Base-by-base conservation (phyloP, 2,113 vertebrate species). In the Mellivora capensis region DNA sequence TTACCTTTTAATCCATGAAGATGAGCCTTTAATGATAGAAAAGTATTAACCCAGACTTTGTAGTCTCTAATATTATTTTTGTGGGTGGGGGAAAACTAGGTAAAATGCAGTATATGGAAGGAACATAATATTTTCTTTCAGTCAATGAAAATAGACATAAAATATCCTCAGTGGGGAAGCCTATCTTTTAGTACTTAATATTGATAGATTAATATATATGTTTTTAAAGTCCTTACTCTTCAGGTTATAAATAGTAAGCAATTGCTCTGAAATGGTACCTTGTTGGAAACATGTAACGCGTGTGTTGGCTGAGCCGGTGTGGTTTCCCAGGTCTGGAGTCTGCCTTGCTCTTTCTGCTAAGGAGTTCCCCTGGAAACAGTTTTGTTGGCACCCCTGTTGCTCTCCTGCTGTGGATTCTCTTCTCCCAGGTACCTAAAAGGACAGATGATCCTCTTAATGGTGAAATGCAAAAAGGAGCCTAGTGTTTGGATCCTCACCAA, bases 131-230 rank as follows among this genome's bases (percentile, higher is more conserved):
- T 85, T 96, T 89, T 96, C 87, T 91, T 93, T 95, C 96, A 97
- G 57, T 85, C 96, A 97, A 71, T 91, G 62, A 77, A 98, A 98
- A 98, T 67, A 52, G 91, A 81, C 83, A 72, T 93, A 98, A 81
- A 93, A 23, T 80, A 64, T 90, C 94, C 94, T 98, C 90, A 94
- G 80, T 37, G 80, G 0, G 49, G 3, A 96, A 54, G 25, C 27
- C 54, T 74, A 34, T 94, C 42, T 86, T 57, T 97, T 95, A 87
- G 59, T 71, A 17, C 49, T 42, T 88, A 84, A 88, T 83, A 90
- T 77, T 87, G 89, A 79, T 93, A 62, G 98, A 67, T 64, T 86
- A 79, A 80, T 29, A 52, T 93, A 57, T 1, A 5, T 79, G n/a
- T 80, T 84, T n/a, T 10, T 88, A 94, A 54, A 49, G 72, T 52